A percentile compares a stretch with the other conserved stretches of the same genome.
phyloP scores from a whole-genome alignment of 1,140 invertebrate species.

The Harpegnathos saltator region DNA sequence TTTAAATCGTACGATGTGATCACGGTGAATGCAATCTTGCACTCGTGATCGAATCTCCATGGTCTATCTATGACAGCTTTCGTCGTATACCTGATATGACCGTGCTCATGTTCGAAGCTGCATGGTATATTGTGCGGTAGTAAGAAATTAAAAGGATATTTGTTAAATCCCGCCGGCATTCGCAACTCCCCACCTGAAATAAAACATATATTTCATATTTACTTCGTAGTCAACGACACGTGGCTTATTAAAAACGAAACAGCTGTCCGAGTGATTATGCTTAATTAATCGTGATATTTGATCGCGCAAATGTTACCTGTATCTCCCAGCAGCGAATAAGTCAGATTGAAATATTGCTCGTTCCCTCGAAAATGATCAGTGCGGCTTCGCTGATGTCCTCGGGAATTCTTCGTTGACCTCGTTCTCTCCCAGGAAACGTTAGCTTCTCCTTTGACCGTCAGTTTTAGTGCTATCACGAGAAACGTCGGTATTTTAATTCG shows the following conservation, averaged over 20 bases:
- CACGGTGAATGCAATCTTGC: conserved; percentile 86
- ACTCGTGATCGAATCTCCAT: conserved; percentile 86
- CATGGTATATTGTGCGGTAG: conserved; percentile 85
- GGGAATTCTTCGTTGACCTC: not conserved
- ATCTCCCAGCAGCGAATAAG: conserved; percentile 31
- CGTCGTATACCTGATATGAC: conserved; percentile 86
- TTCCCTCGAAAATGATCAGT: conserved; percentile 42
- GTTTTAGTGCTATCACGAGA: conserved; percentile 39
- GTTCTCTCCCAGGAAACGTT: conserved; percentile 56
- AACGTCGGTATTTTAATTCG: not conserved
- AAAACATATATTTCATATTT: conserved; percentile 2
- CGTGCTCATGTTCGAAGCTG: conserved; percentile 87
- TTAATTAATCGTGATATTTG: conserved; percentile 12
- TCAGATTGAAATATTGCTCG: conserved; percentile 63
- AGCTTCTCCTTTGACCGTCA: conserved; percentile 45
- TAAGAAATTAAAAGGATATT: conserved; percentile 86
- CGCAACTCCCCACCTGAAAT: conserved; percentile 36
- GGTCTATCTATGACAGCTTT: conserved; percentile 87
- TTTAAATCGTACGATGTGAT: conserved; percentile 71
- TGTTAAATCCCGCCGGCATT: conserved; percentile 82
- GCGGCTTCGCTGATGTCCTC: not conserved
- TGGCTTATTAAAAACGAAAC: not conserved
- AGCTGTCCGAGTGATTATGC: not conserved
- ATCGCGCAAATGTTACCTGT: conserved; percentile 4
- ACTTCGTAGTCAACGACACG: conserved; percentile 1